Evolutionary conservation across 2,113 vertebrate genomes (phyloP), one percentile per base, ranked within the genome.

Genomic region (Australoheros scitulus): DNA sequence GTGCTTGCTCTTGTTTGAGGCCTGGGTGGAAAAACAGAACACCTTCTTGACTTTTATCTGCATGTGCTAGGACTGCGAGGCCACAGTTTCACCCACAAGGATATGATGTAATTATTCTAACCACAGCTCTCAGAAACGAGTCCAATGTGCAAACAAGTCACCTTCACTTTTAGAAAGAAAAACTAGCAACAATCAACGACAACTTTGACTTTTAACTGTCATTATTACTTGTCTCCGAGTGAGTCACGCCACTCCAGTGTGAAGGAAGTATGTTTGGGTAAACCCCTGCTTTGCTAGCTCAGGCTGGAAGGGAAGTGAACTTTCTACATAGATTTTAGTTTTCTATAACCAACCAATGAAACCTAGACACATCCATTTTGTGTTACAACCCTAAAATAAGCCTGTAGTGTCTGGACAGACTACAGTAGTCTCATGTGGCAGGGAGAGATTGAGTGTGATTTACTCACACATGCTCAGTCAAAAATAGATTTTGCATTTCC

Each of bases 401-500:
- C 58, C 75, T 6, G 34, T 68, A 60, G 87, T 81, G 89, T 85
- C 83, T 86, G 86, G 83, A 87, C 77, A 70, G 64, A 90, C 84
- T 76, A 75, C 9, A 20, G 76, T 64, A 76, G 81, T 79, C 88
- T 92, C 81, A 90, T 90, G 88, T 89, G 79, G 88, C 79, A 58
- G 70, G 83, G 68, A 81, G 84, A 88, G 89, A 88, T 87, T 88
- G 70, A 87, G 83, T 89, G 89, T 89, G 85, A 91, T 92, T 93
- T 94, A 93, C 91, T 88, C 88, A 91, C 92, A 93, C 89, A 90
- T 88, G 81, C 85, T 24, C 56, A 32, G 85, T 41, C 92, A 87
- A 88, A 95, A 94, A 95, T 93, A 93, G 92, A 89, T 81, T 79
- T 80, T 82, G 91, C 74, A 77, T 93, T 94, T 95, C 90, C 92